phyloP scores from a whole-genome alignment of 2,113 vertebrate species.

The Mobula birostris region DNA sequence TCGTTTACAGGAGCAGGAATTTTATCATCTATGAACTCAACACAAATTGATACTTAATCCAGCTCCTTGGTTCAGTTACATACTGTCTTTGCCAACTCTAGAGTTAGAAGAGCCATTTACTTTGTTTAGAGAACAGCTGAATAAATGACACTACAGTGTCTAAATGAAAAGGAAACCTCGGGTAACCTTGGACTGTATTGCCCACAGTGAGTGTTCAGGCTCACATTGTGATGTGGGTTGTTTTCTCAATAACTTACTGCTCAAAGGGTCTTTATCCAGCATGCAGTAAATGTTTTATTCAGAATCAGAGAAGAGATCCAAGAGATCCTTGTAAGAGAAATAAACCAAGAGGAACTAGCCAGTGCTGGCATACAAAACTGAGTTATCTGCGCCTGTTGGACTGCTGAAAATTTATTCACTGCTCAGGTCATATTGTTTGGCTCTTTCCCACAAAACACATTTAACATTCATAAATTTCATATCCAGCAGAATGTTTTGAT shows the following conservation, averaged over 20 bases:
- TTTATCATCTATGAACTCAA: background rate
- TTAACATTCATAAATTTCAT: background rate
- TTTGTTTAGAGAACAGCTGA: background rate
- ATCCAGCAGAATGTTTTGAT: background rate
- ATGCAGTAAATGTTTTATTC: background rate
- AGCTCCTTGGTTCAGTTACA: background rate
- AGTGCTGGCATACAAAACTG: background rate
- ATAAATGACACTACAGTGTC: background rate
- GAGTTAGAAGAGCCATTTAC: background rate
- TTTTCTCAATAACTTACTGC: slow-evolving; percentile 14
- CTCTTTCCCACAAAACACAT: background rate
- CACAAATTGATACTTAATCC: background rate
- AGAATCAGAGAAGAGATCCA: background rate
- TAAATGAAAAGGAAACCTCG: slow-evolving; percentile 22
- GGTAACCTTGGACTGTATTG: background rate
- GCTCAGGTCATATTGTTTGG: background rate
- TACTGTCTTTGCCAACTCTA: background rate
- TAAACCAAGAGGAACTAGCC: background rate
- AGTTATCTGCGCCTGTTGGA: background rate
- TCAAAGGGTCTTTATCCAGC: slow-evolving; percentile 4
- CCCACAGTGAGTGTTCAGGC: slow-evolving; percentile 2
- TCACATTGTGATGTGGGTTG: slow-evolving; percentile 1
- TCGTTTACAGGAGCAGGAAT: background rate
- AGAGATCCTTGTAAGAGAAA: background rate
- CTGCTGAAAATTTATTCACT: background rate